Percentiles rank a stretch among this genome's conserved stretches.
phyloP scores from a whole-genome alignment of 2,888 invertebrate species.

The Hemicrepidius hirtus region DNA sequence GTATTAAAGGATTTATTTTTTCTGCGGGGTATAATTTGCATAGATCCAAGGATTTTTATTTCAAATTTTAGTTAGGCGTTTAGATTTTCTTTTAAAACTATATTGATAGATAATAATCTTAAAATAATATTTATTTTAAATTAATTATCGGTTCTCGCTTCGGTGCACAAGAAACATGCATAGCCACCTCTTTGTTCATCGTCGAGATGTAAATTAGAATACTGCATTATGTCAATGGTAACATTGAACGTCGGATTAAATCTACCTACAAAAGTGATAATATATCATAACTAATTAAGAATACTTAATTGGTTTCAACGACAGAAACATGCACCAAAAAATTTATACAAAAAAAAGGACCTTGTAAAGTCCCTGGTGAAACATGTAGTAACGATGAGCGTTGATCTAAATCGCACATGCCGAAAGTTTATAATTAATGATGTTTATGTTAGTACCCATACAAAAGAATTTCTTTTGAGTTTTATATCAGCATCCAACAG shows the following conservation, averaged over 20 bases:
- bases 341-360: slow-evolving; percentile 8
- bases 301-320: slow-evolving; percentile 35
- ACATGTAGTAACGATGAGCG: slow-evolving; percentile 20
- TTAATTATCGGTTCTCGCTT: background rate
- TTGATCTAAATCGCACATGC: slow-evolving; percentile 31
- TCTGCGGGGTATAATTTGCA: slow-evolving; percentile 35
- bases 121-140: background rate
- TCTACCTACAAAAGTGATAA: slow-evolving; percentile 34
- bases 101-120: background rate
- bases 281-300: slow-evolving; percentile 34
- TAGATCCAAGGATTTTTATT: slow-evolving; percentile 25
- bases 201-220: slow-evolving; percentile 27
- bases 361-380: slow-evolving; percentile 17
- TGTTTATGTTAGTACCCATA: background rate
- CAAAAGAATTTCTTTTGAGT: background rate
- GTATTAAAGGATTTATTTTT: slow-evolving; percentile 21
- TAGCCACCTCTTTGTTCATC: slow-evolving; percentile 3
- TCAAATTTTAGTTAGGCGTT: background rate
- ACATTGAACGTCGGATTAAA: slow-evolving; percentile 39
- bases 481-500: background rate
- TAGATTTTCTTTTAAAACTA: background rate
- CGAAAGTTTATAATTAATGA: slow-evolving; percentile 23
- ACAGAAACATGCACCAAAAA: slow-evolving; percentile 6
- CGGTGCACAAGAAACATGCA: background rate
- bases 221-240: slow-evolving; percentile 34